A percentile compares a stretch with the other conserved stretches of the same genome.
Conservation (phyloP, 2,113 vertebrate genomes). For the Microcebus tavaratra region DNA sequence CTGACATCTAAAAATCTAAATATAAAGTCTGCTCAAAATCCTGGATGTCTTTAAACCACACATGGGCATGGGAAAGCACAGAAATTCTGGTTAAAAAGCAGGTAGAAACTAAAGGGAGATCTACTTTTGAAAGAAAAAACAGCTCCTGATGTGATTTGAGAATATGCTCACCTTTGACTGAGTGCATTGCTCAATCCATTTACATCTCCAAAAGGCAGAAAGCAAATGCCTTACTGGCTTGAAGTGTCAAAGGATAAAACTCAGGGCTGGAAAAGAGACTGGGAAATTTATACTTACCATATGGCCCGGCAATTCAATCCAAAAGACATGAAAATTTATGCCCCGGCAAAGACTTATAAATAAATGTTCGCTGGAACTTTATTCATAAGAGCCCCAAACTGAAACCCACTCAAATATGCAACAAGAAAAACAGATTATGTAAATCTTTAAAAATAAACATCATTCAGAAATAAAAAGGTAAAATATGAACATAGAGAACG, state of each 20-base stretch:
- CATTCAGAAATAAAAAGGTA: not conserved
- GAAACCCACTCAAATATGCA: not conserved
- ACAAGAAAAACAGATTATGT: not conserved
- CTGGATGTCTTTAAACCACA: not conserved
- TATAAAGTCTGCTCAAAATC: not conserved
- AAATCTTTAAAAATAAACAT: slow-evolving; percentile 16
- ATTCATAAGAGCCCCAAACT: not conserved
- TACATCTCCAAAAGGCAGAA: not conserved
- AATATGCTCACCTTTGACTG: not conserved
- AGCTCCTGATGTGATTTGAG: not conserved
- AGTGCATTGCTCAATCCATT: not conserved
- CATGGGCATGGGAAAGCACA: not conserved
- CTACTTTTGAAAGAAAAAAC: not conserved
- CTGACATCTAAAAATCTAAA: not conserved
- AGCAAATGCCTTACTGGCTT: not conserved
- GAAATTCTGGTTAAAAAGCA: not conserved
- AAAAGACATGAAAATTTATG: not conserved
- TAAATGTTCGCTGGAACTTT: not conserved
- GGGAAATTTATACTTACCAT: not conserved
- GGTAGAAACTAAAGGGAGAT: not conserved
- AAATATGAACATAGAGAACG: not conserved
- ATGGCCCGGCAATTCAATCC: not conserved
- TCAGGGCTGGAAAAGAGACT: not conserved
- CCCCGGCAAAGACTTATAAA: not conserved
- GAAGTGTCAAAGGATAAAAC: not conserved